Evolutionary conservation across 1,140 invertebrate species (phyloP).

Genomic region (Lineus longissimus): DNA sequence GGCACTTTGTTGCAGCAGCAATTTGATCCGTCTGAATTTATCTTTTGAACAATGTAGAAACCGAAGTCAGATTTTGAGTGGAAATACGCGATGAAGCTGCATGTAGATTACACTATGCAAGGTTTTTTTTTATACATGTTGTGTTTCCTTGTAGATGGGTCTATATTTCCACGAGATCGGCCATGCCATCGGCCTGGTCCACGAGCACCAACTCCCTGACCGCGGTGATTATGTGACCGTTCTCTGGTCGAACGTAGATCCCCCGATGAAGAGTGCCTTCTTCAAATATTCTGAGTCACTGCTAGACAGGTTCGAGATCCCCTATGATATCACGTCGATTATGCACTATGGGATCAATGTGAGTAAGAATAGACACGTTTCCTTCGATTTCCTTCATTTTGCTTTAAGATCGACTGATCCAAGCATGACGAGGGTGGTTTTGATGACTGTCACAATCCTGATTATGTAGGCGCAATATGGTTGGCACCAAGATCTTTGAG

Average conservation of each 20-base stretch:
- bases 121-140: not conserved
- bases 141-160: not conserved
- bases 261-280: not conserved
- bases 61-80: too few species aligned
- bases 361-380: not conserved
- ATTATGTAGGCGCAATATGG: too few species aligned
- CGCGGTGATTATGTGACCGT: slow-evolving; percentile 29
- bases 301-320: not conserved
- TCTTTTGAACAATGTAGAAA: too few species aligned
- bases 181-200: slow-evolving; percentile 34
- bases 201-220: slow-evolving; percentile 40
- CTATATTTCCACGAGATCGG: slow-evolving; percentile 30
- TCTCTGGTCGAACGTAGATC: slow-evolving; percentile 27
- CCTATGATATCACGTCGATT: slow-evolving; percentile 21
- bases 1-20: too few species aligned
- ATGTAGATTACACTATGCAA: too few species aligned
- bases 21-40: too few species aligned
- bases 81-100: too few species aligned
- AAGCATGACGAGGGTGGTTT: too few species aligned
- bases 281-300: not conserved
- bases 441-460: too few species aligned
- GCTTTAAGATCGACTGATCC: too few species aligned
- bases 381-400: too few species aligned
- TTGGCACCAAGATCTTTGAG: too few species aligned
- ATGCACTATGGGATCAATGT: slow-evolving; percentile 43